phyloP scores from a whole-genome alignment of 2,113 vertebrate species.

The Callipepla squamata region DNA sequence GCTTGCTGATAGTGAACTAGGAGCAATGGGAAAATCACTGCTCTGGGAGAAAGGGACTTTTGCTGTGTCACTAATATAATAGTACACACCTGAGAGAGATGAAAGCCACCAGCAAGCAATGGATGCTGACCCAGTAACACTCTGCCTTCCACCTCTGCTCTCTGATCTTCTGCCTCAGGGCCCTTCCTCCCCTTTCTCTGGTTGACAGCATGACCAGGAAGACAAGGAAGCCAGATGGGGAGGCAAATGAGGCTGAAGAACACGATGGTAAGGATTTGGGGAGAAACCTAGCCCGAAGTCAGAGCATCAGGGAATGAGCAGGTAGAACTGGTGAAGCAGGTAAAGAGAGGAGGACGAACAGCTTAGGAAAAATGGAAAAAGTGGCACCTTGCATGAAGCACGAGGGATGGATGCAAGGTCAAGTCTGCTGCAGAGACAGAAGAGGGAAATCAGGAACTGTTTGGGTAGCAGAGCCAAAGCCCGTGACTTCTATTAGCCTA shows the following conservation, averaged over 20 bases:
- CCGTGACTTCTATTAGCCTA: not conserved
- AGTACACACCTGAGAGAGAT: not conserved
- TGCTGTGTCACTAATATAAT: not conserved
- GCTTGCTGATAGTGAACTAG: slow-evolving; percentile 5
- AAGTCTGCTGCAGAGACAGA: rapidly evolving
- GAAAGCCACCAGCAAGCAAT: not conserved
- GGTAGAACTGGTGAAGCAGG: slow-evolving; percentile 57
- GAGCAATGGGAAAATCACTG: slow-evolving; percentile 23
- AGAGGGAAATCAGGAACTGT: not conserved
- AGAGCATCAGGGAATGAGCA: slow-evolving; percentile 19
- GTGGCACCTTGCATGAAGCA: not conserved
- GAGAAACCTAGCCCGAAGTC: slow-evolving; percentile 42
- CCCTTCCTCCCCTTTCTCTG: not conserved
- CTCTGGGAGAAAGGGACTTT: not conserved
- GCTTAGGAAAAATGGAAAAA: slow-evolving; percentile 43
- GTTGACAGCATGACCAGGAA: not conserved
- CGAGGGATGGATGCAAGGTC: rapidly evolving
- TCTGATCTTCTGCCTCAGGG: not conserved
- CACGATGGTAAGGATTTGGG: not conserved
- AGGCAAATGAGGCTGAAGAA: slow-evolving; percentile 25
- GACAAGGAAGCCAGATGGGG: slow-evolving; percentile 28
- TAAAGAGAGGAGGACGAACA: not conserved
- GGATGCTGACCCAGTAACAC: not conserved
- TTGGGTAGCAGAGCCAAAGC: not conserved
- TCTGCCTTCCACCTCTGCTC: not conserved